These are phyloP conservation scores for Lysandra bellargus DNA, from an alignment of 2,888 invertebrate genomes.

Conservation along the genomic window DNA sequence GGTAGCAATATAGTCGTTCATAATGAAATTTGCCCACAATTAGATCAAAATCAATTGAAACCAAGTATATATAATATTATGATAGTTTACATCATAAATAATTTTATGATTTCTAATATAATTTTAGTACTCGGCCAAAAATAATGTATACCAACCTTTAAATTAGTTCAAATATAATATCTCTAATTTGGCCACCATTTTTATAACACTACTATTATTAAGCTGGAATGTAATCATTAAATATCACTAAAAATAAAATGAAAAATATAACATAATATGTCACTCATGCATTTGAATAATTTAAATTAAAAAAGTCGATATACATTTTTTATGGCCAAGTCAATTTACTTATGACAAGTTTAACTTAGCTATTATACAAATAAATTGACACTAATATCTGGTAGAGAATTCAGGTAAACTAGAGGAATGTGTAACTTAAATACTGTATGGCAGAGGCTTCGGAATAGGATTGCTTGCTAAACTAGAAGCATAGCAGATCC, in stretches of 20 bases:
- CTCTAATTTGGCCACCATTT: no score
- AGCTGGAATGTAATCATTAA: no score
- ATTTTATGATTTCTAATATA: conserved; percentile 25
- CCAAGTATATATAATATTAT: not conserved
- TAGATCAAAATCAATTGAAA: no score
- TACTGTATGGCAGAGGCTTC: conserved; percentile 78
- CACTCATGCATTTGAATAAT: not conserved
- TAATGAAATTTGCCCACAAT: no score
- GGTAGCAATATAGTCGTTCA: no score
- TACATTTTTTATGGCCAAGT: conserved; percentile 35
- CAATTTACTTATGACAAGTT: not conserved
- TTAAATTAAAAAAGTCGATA: not conserved
- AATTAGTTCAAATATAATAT: not conserved
- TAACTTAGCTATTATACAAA: conserved; percentile 36
- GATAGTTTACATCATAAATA: not conserved
- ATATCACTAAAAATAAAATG: no score
- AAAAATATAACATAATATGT: no score
- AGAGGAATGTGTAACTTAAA: conserved; percentile 70
- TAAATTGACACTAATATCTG: conserved; percentile 50
- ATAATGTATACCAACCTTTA: not conserved
- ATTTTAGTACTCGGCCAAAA: not conserved
- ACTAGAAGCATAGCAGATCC: conserved; percentile 44
- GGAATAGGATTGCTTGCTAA: conserved; percentile 41
- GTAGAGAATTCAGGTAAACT: conserved; percentile 71
- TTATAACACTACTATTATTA: no score